Base-by-base conservation (phyloP, 2,888 invertebrate species). In the Zelleria hepariella region DNA sequence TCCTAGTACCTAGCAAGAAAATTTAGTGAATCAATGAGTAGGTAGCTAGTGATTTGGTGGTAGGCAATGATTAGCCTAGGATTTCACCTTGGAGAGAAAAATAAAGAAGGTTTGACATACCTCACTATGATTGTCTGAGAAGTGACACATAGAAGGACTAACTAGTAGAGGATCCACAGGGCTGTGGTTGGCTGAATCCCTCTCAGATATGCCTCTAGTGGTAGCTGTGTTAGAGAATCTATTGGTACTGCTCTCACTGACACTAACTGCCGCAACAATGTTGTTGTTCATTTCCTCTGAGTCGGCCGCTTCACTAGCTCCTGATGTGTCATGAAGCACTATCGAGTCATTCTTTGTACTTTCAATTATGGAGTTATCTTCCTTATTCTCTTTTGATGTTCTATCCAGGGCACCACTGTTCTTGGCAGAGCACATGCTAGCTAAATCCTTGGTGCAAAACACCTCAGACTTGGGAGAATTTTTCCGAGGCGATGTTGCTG, bases 121-220 rank as follows among this genome's bases (percentile, higher is more conserved):
- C 88, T 93, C 93, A 77, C 93, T 93, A 66, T 92, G 92, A 70
- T 91, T 91, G 75, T 93, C 93, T 61, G 93, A 93, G 75, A 92
- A 92, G 77, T 91, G 91, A 82, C 92, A 92, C 72, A 92, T 88
- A 60, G 92, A 91, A 62, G 92, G 92, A 78, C 92, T 93, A 66
- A 91, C 93, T 67, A 93, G 75, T 75, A 93, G 92, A 47, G 92
- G 92, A 69, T 94, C 94, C 59, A 92, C 91, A 2, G 94, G 94
- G 80, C 94, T 94, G 71, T 94, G 94, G 80, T 94, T 94, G 23
- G 94, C 94, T 24, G 94, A 94, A 80, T 94, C 94, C 71, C 94
- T 85, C 72, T 86, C 90, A 61, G 82, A 80, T 64, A 80, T 76
- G 65, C 66, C 78, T 76, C 86, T 83, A 42, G 32, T 42, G 64